Base-by-base conservation (phyloP, 2,113 vertebrate species). In the Caranx melampygus region DNA sequence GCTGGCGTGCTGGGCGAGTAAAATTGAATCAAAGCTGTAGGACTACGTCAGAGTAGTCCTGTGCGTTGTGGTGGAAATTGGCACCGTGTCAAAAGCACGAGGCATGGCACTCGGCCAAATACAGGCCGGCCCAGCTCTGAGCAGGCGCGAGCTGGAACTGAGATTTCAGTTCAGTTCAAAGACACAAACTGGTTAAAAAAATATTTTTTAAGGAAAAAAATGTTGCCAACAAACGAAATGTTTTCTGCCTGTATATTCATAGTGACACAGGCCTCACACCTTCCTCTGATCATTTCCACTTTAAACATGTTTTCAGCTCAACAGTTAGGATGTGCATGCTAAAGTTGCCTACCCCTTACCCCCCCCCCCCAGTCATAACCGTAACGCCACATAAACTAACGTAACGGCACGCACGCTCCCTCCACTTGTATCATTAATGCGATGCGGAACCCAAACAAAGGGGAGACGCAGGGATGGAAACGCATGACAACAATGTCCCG, bases 11-110 rank as follows among this genome's bases (percentile, higher is more conserved):
- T 86, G 88, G 75, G 87, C 40, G 34, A 83, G 81, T 72, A 88
- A 91, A 92, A 91, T 90, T 87, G 67, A 92, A 92, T 92, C 91
- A 92, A 92, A 91, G 87, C 91, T 92, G 88, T 81, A 90, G 72
- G 61, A 81, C 63, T 45, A 72, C 42, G 69, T 89, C 86, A 79
- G 82, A 66, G 70, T n/a, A 71, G 79, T 76, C 73, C 52, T 37
- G 60, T 40, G 61, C 35, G 51, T 69, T 57, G 57, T 61, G 59
- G 42, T 81, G 59, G 26, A 90, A 90, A 89, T 90, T 89, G 82
- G 80, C 75, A 63, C 74, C 7, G 60, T 40, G 78, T 88, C 83
- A 89, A 57, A 73, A 70, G 73, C 58, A 54, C 9, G 74, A 13
- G 34, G 54, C 18, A 51, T 87, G 88, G 87, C 85, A 78, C 54